phyloP scores from a whole-genome alignment of 2,797 vertebrate genomes.

The Holocentrus rufus region DNA sequence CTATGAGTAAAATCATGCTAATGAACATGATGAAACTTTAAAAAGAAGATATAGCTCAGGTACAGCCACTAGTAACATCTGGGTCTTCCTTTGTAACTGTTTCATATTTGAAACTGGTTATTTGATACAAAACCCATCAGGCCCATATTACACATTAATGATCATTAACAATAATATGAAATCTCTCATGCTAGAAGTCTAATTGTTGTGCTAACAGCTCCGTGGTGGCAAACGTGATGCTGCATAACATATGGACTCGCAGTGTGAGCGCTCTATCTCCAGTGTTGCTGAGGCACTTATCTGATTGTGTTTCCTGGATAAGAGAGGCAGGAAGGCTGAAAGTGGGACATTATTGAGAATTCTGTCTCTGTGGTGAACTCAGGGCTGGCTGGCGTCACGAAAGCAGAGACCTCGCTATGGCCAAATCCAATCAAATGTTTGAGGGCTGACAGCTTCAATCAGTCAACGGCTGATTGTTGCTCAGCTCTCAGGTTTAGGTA shows the following conservation, averaged over 20 bases:
- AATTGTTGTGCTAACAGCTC: constrained; percentile 58
- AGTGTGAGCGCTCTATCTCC: constrained; percentile 53
- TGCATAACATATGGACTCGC: constrained; percentile 60
- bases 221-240: constrained; percentile 27
- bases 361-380: constrained; percentile 61
- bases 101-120: constrained; percentile 39
- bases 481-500: constrained; percentile 62
- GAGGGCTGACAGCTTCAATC: constrained; percentile 77
- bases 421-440: constrained; percentile 79
- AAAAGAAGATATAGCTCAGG: not conserved
- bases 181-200: constrained; percentile 40
- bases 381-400: constrained; percentile 51
- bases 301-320: constrained; percentile 70
- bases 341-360: constrained; percentile 72
- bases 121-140: constrained; percentile 32
- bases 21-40: constrained; percentile 1
- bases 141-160: constrained; percentile 44
- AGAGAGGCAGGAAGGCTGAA: constrained; percentile 56
- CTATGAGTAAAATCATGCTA: constrained; percentile 5
- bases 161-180: constrained; percentile 54
- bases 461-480: constrained; percentile 72
- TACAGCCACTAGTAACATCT: constrained; percentile 26
- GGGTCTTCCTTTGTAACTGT: constrained; percentile 18
- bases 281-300: constrained; percentile 64
- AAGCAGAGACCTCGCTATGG: constrained; percentile 62